A percentile compares a stretch with the other conserved stretches of the same genome.
Evolutionary conservation across 2,113 vertebrate species (phyloP).

Genomic region (Condylura cristata): DNA sequence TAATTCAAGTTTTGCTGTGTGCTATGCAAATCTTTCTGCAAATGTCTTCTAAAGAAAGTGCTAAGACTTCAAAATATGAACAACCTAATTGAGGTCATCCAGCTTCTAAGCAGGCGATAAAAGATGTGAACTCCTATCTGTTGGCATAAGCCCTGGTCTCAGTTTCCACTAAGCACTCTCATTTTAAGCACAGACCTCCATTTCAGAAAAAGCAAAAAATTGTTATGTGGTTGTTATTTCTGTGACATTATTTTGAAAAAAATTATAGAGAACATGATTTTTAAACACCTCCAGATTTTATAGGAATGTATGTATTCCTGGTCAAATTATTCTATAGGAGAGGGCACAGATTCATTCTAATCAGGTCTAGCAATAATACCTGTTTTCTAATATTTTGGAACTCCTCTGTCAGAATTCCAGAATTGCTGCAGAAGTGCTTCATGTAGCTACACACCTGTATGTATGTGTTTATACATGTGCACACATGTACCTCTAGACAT

Average conservation of each 20-base stretch:
- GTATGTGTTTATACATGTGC: background rate
- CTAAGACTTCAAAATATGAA: background rate
- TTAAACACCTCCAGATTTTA: background rate
- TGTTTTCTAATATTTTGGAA: background rate
- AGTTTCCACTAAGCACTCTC: background rate
- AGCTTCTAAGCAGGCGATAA: background rate
- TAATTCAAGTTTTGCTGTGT: background rate
- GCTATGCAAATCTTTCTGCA: background rate
- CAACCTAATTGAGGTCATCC: background rate
- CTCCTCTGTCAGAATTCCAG: background rate
- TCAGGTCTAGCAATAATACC: background rate
- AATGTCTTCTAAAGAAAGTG: background rate
- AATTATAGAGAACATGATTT: background rate
- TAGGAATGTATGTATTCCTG: background rate
- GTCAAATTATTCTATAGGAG: background rate
- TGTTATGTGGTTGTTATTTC: background rate
- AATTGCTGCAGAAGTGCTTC: background rate
- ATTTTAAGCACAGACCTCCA: background rate
- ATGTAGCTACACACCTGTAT: rapidly evolving
- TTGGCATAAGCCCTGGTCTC: background rate
- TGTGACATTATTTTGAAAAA: constrained; percentile 1
- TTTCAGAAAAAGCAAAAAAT: background rate
- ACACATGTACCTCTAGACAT: background rate
- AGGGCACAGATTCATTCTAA: background rate
- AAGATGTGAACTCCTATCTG: background rate